phyloP scores from a whole-genome alignment of 1,140 invertebrate species.

The Phthorimaea operculella region DNA sequence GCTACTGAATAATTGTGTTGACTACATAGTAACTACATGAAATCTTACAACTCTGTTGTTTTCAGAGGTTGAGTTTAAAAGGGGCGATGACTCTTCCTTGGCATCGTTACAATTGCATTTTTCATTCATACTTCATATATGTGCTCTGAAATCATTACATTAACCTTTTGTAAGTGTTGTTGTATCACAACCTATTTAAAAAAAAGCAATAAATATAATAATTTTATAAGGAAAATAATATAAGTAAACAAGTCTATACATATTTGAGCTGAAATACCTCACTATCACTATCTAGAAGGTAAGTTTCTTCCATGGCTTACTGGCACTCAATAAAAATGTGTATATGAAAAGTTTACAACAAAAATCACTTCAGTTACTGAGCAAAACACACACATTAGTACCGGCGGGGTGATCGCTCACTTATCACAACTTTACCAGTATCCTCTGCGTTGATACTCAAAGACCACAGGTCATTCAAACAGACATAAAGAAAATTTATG shows the following conservation, averaged over 20 bases:
- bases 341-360: background rate
- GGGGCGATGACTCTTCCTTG: background rate
- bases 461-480: constrained; percentile 3
- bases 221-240: background rate
- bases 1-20: too few species aligned
- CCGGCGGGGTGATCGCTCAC: background rate
- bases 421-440: background rate
- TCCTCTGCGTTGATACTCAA: background rate
- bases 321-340: background rate
- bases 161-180: too few species aligned
- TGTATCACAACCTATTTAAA: too few species aligned
- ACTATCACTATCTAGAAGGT: constrained; percentile 17
- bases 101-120: constrained; percentile 30
- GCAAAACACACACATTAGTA: background rate
- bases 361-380: background rate
- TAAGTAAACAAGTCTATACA: background rate
- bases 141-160: constrained; percentile 31
- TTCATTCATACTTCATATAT: constrained; percentile 62
- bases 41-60: background rate
- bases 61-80: background rate
- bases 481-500: constrained; percentile 35
- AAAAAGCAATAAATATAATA: too few species aligned
- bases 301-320: constrained; percentile 24
- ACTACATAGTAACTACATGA: too few species aligned
- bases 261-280: background rate